Percentiles rank a stretch among this genome's conserved stretches.
Evolutionary conservation across 2,888 invertebrate genomes (phyloP).

Genomic region (Lasius platythorax): DNA sequence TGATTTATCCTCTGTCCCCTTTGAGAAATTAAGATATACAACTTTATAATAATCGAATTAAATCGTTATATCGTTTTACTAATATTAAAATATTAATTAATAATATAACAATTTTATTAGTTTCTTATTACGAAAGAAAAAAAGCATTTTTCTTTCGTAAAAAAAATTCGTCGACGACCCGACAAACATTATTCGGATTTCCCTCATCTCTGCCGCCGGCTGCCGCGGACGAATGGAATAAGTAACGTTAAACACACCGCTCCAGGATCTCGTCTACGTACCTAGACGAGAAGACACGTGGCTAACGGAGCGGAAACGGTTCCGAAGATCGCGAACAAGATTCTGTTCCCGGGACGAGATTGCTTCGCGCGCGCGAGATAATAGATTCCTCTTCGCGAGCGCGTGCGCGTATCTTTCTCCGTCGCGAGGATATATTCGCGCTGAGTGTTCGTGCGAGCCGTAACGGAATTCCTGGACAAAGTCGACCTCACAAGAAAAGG

Average conservation of each 20-base stretch:
- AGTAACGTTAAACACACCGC: constrained; percentile 47
- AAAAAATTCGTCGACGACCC: neutral
- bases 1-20: neutral
- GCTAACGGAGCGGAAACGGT: constrained; percentile 51
- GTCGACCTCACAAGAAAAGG: constrained; percentile 31
- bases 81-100: neutral
- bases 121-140: neutral
- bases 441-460: constrained; percentile 59
- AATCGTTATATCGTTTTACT: neutral
- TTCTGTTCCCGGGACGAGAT: constrained; percentile 42
- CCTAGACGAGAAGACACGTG: constrained; percentile 42
- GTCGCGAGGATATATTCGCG: constrained; percentile 56
- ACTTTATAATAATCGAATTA: neutral
- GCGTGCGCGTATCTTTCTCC: neutral
- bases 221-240: constrained; percentile 4
- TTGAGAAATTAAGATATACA: neutral
- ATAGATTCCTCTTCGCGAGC: constrained; percentile 8
- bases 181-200: neutral
- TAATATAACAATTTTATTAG: neutral
- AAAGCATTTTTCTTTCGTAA: neutral
- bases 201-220: neutral
- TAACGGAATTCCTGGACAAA: constrained; percentile 73
- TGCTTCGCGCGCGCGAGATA: constrained; percentile 30
- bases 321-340: constrained; percentile 47
- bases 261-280: constrained; percentile 37